Percentiles rank a stretch among this genome's conserved stretches.
Conservation (phyloP, 2,888 invertebrate species). For the Lumbricus terrestris region DNA sequence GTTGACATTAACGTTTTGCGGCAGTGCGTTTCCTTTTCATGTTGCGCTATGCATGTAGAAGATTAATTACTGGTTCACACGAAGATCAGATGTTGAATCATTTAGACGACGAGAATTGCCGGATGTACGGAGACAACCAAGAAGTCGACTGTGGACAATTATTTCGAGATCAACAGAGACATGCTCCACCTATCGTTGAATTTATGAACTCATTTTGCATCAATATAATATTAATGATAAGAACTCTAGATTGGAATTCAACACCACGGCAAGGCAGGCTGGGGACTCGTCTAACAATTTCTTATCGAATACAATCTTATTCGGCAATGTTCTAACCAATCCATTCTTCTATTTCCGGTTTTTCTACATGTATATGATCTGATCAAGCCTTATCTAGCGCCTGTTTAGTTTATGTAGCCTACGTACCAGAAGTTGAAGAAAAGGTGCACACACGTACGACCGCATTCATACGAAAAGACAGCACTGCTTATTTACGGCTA, state of each 20-base stretch:
- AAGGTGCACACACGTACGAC: background rate
- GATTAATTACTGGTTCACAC: background rate
- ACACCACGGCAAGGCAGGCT: background rate
- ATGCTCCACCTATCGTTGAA: background rate
- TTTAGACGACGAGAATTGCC: background rate
- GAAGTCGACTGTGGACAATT: background rate
- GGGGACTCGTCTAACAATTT: background rate
- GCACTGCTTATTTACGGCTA: background rate
- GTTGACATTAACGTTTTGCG: background rate
- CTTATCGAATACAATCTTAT: background rate
- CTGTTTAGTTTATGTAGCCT: background rate
- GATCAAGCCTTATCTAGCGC: background rate
- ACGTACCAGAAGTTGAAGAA: background rate
- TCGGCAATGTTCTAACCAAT: background rate
- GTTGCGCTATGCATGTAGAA: background rate
- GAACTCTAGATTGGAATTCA: background rate
- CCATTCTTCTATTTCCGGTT: background rate
- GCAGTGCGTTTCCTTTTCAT: background rate
- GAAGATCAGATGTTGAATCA: background rate
- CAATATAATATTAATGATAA: no score
- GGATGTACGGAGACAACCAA: background rate
- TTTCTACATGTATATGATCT: no score
- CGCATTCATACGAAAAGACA: background rate
- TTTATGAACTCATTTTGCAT: background rate
- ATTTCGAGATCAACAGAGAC: background rate